phyloP scores from a whole-genome alignment of 2,113 vertebrate genomes.

The Agelaius phoeniceus region DNA sequence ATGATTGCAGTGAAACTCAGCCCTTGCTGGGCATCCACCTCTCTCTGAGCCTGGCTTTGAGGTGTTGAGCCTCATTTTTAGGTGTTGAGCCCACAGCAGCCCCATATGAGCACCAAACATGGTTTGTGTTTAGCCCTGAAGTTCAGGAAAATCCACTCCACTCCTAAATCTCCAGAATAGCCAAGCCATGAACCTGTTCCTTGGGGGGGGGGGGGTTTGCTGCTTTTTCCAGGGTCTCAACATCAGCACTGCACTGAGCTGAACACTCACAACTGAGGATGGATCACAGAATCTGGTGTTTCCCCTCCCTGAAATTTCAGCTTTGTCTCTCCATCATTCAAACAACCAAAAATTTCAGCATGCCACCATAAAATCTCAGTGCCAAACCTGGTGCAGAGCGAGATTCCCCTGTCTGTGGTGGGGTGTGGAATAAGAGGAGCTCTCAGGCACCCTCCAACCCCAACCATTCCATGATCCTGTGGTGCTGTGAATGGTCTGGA shows the following conservation, averaged over 20 bases:
- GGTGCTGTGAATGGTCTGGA: neutral
- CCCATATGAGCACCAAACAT: neutral
- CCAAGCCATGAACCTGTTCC: neutral
- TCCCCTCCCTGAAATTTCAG: neutral
- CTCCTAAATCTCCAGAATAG: neutral
- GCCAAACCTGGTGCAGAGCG: neutral
- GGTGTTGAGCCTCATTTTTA: neutral
- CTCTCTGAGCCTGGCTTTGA: neutral
- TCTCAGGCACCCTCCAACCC: neutral
- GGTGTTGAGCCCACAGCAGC: neutral
- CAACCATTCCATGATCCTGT: neutral
- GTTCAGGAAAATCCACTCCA: neutral
- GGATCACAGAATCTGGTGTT: neutral
- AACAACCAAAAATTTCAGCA: neutral
- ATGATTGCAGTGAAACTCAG: rapidly evolving
- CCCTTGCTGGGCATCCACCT: neutral
- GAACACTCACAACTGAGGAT: neutral
- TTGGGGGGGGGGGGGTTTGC: neutral
- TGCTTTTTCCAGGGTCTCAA: neutral
- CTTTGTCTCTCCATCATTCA: neutral
- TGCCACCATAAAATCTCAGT: neutral
- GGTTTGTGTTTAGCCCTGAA: neutral
- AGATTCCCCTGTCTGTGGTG: neutral
- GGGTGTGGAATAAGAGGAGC: neutral
- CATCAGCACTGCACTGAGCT: neutral